Conservation (phyloP, 1,140 invertebrate species). For the Eueides isabella region DNA sequence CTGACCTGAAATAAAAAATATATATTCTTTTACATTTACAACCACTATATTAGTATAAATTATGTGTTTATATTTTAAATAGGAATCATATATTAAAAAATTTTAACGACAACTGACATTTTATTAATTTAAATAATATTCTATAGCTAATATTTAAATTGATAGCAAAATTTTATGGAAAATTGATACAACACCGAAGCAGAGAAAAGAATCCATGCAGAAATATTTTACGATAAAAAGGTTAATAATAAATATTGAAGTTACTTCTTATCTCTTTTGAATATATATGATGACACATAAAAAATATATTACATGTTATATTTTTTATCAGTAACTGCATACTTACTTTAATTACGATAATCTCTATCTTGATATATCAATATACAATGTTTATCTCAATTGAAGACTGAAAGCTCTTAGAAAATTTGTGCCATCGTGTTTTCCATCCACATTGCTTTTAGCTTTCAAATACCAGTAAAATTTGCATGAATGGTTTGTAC, state of each 20-base stretch:
- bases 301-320: too few species aligned
- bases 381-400: background rate
- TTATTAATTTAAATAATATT: background rate
- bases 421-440: constrained; percentile 32
- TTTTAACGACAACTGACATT: background rate
- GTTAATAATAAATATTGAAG: background rate
- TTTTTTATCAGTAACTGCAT: too few species aligned
- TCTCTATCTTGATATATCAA: background rate
- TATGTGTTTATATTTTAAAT: too few species aligned
- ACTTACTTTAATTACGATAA: background rate
- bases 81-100: too few species aligned
- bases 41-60: too few species aligned
- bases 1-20: too few species aligned
- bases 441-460: constrained; percentile 33
- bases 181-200: constrained; percentile 4
- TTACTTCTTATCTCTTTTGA: background rate
- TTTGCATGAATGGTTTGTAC: constrained; percentile 31
- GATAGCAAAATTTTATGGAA: background rate
- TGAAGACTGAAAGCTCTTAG: constrained; percentile 28
- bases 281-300: too few species aligned
- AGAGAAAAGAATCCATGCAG: background rate
- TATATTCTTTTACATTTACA: too few species aligned
- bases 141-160: constrained; percentile 3
- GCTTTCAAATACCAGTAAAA: constrained; percentile 40
- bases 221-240: background rate